phyloP scores from a whole-genome alignment of 2,797 vertebrate species.

The Microctenopoma stevenorrisi region DNA sequence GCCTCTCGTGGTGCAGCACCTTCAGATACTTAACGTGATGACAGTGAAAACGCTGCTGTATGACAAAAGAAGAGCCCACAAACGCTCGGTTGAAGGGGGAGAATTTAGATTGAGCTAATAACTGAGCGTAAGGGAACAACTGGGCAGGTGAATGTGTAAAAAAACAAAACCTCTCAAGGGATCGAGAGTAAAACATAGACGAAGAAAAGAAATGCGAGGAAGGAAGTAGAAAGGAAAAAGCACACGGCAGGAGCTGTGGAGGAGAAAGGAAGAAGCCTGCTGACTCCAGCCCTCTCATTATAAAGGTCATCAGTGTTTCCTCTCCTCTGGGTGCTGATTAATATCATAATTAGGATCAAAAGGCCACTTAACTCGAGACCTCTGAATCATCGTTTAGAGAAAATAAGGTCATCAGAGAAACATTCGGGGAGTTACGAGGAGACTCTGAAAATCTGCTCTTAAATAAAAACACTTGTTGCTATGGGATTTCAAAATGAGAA shows the following conservation, averaged over 20 bases:
- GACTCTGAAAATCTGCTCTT: neutral
- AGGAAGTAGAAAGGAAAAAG: neutral
- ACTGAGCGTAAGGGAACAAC: no score
- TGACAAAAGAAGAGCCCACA: no score
- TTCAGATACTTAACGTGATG: no score
- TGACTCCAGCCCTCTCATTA: conserved; percentile 55
- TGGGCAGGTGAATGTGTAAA: no score
- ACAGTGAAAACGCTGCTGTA: no score
- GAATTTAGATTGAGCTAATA: no score
- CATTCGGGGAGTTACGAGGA: neutral
- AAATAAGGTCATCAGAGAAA: conserved; percentile 48
- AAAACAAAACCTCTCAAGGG: neutral
- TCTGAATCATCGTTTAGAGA: conserved; percentile 38
- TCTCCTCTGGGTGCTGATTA: conserved; percentile 63
- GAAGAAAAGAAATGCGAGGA: no score
- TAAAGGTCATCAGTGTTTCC: conserved; percentile 62
- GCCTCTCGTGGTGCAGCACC: no score
- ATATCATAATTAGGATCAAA: conserved; percentile 63
- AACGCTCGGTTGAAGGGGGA: no score
- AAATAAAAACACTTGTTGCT: neutral
- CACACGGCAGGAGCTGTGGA: neutral
- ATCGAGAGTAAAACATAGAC: no score
- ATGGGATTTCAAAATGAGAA: neutral
- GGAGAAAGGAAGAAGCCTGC: neutral
- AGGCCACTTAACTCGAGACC: conserved; percentile 52